Conservation (phyloP, 1,140 invertebrate species). For the Trichonephila inaurata region DNA sequence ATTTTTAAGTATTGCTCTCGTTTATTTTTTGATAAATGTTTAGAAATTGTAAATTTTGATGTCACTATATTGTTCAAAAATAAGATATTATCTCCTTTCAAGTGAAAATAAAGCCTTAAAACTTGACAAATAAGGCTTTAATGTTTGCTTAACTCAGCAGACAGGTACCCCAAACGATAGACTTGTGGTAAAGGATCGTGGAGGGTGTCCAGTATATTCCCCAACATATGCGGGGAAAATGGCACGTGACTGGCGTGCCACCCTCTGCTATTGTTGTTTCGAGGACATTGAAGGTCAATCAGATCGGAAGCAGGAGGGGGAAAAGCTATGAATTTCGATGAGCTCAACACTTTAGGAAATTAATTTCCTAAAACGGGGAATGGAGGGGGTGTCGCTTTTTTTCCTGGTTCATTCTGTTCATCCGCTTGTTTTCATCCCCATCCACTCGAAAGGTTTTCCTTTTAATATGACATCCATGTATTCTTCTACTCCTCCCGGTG, state of each 20-base stretch:
- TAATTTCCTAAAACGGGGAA: slow-evolving; percentile 68
- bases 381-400: not conserved
- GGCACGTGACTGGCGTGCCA: slow-evolving; percentile 55
- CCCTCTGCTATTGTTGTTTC: slow-evolving; percentile 51
- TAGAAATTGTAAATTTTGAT: too few species aligned
- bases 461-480: slow-evolving; percentile 66
- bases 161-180: too few species aligned
- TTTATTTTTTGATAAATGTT: too few species aligned
- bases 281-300: slow-evolving; percentile 75
- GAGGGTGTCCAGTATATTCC: not conserved
- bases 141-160: too few species aligned
- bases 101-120: too few species aligned
- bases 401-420: slow-evolving; percentile 18
- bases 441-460: not conserved
- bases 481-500: not conserved
- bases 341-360: slow-evolving; percentile 73
- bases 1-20: too few species aligned
- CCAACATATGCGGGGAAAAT: slow-evolving; percentile 17
- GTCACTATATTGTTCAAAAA: too few species aligned
- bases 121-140: too few species aligned
- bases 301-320: slow-evolving; percentile 59
- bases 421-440: slow-evolving; percentile 50
- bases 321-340: slow-evolving; percentile 72
- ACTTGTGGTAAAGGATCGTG: not conserved
- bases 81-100: too few species aligned